Percentiles rank a stretch among this genome's conserved stretches.
These are phyloP conservation scores for Oxystoma pomonae DNA, from an alignment of 2,888 invertebrate genomes.

Conservation along the genomic window DNA sequence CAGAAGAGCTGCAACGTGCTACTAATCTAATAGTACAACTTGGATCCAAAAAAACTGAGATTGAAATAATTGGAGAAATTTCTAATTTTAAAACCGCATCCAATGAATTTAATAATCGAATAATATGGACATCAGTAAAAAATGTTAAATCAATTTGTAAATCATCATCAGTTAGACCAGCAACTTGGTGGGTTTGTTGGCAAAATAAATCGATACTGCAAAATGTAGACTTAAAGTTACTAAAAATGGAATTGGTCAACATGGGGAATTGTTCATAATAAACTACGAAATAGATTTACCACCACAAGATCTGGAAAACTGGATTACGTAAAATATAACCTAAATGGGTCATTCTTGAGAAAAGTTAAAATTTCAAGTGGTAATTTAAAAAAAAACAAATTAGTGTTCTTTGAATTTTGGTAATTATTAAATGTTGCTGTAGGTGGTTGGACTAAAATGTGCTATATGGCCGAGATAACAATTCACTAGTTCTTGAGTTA, in stretches of 20 bases:
- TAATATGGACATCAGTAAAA: conserved; percentile 17
- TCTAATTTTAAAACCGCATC: conserved; percentile 15
- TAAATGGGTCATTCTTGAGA: too few relatives aligned
- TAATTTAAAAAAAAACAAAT: too few relatives aligned
- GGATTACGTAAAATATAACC: neutral
- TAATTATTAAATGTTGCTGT: too few relatives aligned
- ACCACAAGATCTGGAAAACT: neutral
- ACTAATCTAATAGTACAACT: conserved; percentile 14
- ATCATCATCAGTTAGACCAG: conserved; percentile 9
- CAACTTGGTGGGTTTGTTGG: conserved; percentile 4
- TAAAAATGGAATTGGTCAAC: conserved; percentile 6
- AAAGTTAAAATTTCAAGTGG: too few relatives aligned
- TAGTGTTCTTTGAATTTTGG: too few relatives aligned
- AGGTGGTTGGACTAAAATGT: too few relatives aligned
- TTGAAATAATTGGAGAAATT: conserved; percentile 7
- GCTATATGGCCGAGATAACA: too few relatives aligned
- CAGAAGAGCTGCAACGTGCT: conserved; percentile 16
- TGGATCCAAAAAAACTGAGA: conserved; percentile 4
- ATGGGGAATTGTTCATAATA: neutral
- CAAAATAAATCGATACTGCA: conserved; percentile 12
- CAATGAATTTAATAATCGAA: conserved; percentile 13
- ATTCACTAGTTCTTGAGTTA: too few relatives aligned
- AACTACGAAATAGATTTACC: neutral
- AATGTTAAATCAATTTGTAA: conserved; percentile 16
- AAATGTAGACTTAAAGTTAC: conserved; percentile 10